phyloP scores from a whole-genome alignment of 2,113 vertebrate genomes.

The Sebastes schlegelii region DNA sequence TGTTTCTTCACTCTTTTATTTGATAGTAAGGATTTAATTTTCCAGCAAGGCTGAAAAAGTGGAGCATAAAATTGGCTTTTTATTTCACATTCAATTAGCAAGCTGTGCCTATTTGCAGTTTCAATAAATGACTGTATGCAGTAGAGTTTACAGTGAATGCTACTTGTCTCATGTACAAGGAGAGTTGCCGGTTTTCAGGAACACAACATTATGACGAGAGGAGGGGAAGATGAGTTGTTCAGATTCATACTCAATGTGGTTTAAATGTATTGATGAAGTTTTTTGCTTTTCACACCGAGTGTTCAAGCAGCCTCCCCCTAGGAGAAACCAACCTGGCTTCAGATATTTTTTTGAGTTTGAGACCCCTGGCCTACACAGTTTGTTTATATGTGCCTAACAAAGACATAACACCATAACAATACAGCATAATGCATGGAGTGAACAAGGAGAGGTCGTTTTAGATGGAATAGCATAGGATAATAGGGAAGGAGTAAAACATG shows the following conservation, averaged over 20 bases:
- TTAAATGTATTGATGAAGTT: too few relatives aligned
- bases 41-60: neutral
- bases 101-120: neutral
- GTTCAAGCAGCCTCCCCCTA: too few relatives aligned
- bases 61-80: too few relatives aligned
- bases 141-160: neutral
- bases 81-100: neutral
- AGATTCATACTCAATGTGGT: too few relatives aligned
- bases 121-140: neutral
- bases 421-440: neutral
- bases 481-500: neutral
- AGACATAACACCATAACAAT: neutral
- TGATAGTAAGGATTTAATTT: neutral
- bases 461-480: neutral
- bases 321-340: too few relatives aligned
- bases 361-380: neutral
- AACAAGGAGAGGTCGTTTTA: neutral
- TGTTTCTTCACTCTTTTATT: neutral
- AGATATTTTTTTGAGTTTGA: too few relatives aligned
- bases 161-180: neutral
- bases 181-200: neutral
- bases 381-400: neutral
- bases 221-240: neutral
- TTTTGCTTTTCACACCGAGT: too few relatives aligned
- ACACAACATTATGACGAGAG: neutral